Evolutionary conservation across 92 coral and sea anemone genomes (phyloP), one percentile per base, ranked within the genome.

Genomic region (Zoanthus solanderi): DNA sequence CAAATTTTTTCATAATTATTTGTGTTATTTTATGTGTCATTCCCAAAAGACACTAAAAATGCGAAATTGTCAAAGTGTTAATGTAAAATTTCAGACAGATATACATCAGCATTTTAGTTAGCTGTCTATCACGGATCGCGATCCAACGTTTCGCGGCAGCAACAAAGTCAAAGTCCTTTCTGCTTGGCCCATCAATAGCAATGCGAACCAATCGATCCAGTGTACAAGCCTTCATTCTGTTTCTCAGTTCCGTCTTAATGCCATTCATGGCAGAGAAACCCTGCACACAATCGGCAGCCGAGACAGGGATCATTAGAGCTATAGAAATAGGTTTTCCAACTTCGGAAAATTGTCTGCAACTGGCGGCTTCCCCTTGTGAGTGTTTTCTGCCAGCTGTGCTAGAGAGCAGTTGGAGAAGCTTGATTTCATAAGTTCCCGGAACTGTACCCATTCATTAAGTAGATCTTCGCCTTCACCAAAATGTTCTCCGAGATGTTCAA

Each of bases 161-260:
- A 46, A 46, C 10, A 77, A 77, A 77, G 82, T 77, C 82, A 77
- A 77, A 77, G 45, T 53, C 67, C 42, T 77, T 77, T 47, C 45
- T 34, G 17, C 14, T 17, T 50, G 82, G 82, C 67, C 68, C 48
- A 15, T 77, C 82, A 29, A 77, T 77, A 31, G 17, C 82, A 77
- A 77, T 77, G 18, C 46, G 67, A 1, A 77, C 18, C 0, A 77
- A 53, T 18, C 29, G 82, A 53, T 77, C 66, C n/a, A 77, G 81
- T 9, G 66, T 76, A n/a, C 45, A 44, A 8, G 68, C 81, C 11
- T 76, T 53, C 81, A 77, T 77, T 53, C 82, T 52, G 42, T 77
- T 77, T 0, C 29, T 0, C 28, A 72, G 77, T 72, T 72, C 53
- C 34, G 77, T 32, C n/a, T 78, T 78, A 13, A 57, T 78, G 50